Conservation (phyloP, 2,113 vertebrate species). For the Enhydra lutris region DNA sequence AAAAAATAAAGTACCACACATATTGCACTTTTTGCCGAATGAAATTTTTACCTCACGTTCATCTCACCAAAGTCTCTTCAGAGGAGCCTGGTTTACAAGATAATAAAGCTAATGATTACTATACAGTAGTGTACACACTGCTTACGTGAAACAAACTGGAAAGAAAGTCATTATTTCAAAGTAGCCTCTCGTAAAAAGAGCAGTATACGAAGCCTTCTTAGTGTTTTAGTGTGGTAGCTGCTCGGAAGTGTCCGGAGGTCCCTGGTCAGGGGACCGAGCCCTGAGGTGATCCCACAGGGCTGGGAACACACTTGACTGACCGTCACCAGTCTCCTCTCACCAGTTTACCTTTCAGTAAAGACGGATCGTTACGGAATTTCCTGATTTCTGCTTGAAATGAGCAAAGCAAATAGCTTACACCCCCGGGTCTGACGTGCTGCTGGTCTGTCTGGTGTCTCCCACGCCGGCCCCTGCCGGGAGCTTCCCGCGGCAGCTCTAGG, state of each 20-base stretch:
- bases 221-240: constrained; percentile 51
- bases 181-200: constrained; percentile 16
- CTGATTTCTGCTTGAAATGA: constrained; percentile 8
- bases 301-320: background rate
- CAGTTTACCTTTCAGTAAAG: background rate
- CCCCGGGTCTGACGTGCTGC: no score
- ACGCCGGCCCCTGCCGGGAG: background rate
- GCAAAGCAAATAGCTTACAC: background rate
- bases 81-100: constrained; percentile 76
- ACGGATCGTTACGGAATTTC: background rate
- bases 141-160: constrained; percentile 46
- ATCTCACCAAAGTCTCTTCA: constrained; percentile 83
- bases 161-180: constrained; percentile 63
- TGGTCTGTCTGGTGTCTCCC: no score
- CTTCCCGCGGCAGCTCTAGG: background rate
- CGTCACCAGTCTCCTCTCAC: background rate
- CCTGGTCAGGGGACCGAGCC: constrained; percentile 34
- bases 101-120: constrained; percentile 76
- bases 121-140: constrained; percentile 79
- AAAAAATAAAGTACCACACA: constrained; percentile 81
- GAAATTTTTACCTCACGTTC: constrained; percentile 81
- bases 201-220: constrained; percentile 43
- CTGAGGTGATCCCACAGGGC: background rate
- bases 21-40: constrained; percentile 86
- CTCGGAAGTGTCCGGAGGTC: constrained; percentile 24